A percentile compares a stretch with the other conserved stretches of the same genome.
phyloP scores from a whole-genome alignment of 2,888 invertebrate genomes.

The Clivina fossor region DNA sequence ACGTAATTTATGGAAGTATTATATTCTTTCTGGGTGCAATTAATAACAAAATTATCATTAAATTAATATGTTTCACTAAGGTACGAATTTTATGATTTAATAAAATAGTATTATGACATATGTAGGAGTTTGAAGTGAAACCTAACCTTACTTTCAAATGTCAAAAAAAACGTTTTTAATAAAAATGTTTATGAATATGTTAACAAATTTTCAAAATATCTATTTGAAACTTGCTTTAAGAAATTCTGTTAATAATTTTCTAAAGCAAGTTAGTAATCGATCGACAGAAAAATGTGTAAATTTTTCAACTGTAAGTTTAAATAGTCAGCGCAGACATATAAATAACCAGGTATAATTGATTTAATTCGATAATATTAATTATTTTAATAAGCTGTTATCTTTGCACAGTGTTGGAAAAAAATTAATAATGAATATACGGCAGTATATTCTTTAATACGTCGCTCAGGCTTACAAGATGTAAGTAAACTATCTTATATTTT shows the following conservation, averaged over 20 bases:
- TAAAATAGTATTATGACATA: too few species aligned
- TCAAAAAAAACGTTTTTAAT: constrained; percentile 8
- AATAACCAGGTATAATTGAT: constrained; percentile 10
- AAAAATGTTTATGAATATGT: constrained; percentile 19
- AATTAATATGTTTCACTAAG: too few species aligned
- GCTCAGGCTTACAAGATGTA: constrained; percentile 56
- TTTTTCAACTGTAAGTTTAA: constrained; percentile 11
- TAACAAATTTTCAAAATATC: constrained; percentile 25
- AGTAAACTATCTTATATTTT: constrained; percentile 46
- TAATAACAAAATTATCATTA: too few species aligned
- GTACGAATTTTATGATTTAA: too few species aligned
- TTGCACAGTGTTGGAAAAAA: constrained; percentile 43
- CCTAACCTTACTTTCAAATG: constrained; percentile 25
- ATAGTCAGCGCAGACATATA: background rate
- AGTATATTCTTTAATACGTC: constrained; percentile 56
- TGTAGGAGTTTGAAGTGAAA: too few species aligned
- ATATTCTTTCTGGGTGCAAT: too few species aligned
- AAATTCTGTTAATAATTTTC: constrained; percentile 20
- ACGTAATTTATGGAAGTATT: too few species aligned
- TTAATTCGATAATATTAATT: background rate
- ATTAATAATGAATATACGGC: constrained; percentile 61
- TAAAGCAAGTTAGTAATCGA: constrained; percentile 1
- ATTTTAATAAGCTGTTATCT: background rate
- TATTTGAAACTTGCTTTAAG: constrained; percentile 20
- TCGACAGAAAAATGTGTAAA: background rate